phyloP scores from a whole-genome alignment of 2,113 vertebrate genomes.

The Ranitomeya imitator region DNA sequence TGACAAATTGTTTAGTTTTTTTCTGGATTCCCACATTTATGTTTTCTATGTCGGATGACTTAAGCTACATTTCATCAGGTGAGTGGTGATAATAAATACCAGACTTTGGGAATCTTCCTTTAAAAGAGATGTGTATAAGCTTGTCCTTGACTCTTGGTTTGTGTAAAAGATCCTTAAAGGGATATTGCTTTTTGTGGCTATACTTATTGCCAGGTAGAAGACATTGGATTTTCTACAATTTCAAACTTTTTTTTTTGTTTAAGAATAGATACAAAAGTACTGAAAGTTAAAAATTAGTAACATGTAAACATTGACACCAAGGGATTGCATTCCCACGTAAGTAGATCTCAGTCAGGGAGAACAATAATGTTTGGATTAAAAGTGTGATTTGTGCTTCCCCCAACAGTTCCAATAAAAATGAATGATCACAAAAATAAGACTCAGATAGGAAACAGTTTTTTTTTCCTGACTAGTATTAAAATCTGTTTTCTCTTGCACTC shows the following conservation, averaged over 20 bases:
- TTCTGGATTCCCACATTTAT: background rate
- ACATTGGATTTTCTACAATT: conserved; percentile 73
- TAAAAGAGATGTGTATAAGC: background rate
- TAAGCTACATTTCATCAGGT: background rate
- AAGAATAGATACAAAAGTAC: conserved; percentile 93
- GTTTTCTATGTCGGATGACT: background rate
- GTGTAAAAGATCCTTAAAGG: conserved; percentile 76
- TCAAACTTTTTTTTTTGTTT: conserved; percentile 76
- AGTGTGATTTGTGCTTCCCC: conserved; percentile 76
- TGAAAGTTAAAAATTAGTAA: conserved; percentile 89
- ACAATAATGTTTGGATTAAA: conserved; percentile 68
- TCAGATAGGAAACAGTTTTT: conserved; percentile 63
- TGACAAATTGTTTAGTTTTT: background rate
- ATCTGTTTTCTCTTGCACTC: conserved; percentile 73
- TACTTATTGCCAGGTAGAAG: conserved; percentile 82
- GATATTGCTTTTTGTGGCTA: conserved; percentile 78
- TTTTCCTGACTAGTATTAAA: conserved; percentile 65
- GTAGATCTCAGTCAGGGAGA: conserved; percentile 68
- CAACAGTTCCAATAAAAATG: conserved; percentile 67
- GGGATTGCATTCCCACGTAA: conserved; percentile 76
- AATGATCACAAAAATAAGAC: conserved; percentile 58
- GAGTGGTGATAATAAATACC: background rate
- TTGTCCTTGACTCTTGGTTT: conserved; percentile 59
- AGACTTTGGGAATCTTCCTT: background rate
- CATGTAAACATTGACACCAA: conserved; percentile 92